phyloP scores from a whole-genome alignment of 2,888 invertebrate genomes.

The Cheilosia impressa region DNA sequence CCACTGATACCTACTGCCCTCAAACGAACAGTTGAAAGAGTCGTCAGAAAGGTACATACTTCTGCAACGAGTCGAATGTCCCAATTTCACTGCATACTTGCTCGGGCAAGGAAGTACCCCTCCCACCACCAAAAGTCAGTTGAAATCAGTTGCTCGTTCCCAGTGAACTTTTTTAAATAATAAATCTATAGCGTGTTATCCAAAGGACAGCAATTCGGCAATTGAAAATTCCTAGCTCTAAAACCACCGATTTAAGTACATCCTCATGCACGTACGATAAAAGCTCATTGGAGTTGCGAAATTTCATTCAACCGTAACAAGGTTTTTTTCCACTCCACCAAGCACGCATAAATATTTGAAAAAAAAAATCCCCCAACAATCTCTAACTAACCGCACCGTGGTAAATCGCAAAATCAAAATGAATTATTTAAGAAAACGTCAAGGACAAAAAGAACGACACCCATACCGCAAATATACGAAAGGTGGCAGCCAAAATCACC shows the following conservation, averaged over 20 bases:
- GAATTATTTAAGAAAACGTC: conserved; percentile 60
- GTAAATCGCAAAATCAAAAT: conserved; percentile 58
- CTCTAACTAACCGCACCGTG: conserved; percentile 32
- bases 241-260: neutral
- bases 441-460: conserved; percentile 18
- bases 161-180: too few relatives aligned
- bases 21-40: too few relatives aligned
- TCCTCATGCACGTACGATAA: conserved; percentile 36
- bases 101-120: too few relatives aligned
- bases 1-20: too few relatives aligned
- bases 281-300: conserved; percentile 22
- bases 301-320: conserved; percentile 39
- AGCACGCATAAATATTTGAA: conserved; percentile 48
- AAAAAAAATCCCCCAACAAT: conserved; percentile 31
- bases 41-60: too few relatives aligned
- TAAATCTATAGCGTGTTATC: too few relatives aligned
- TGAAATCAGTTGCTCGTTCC: too few relatives aligned
- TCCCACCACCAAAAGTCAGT: too few relatives aligned
- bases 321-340: conserved; percentile 47
- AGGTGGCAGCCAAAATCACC: conserved; percentile 39
- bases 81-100: too few relatives aligned
- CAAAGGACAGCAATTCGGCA: too few relatives aligned
- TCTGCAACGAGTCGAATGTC: too few relatives aligned
- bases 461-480: conserved; percentile 5
- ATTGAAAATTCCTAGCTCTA: neutral